Percentiles rank a stretch among this genome's conserved stretches.
Conservation (phyloP, 2,888 invertebrate species). For the Atethmia centrago region DNA sequence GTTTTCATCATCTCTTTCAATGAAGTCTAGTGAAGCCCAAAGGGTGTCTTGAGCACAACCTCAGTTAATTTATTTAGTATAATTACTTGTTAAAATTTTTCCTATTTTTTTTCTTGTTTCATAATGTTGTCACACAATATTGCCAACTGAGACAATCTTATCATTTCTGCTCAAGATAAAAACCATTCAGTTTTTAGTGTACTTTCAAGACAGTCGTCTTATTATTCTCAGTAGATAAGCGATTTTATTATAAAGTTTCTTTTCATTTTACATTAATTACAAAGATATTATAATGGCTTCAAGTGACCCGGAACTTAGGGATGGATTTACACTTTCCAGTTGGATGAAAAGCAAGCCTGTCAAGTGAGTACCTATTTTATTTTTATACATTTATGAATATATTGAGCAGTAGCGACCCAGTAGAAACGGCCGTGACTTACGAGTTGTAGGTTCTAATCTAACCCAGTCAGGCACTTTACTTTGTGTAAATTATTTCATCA, state of each 20-base stretch:
- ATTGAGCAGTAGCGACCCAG: too few relatives aligned
- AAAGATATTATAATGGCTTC: conserved; percentile 81
- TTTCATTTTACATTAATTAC: conserved; percentile 35
- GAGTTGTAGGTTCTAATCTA: too few relatives aligned
- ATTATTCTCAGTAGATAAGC: conserved; percentile 52
- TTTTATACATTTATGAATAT: background rate
- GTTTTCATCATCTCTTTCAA: conserved; percentile 76
- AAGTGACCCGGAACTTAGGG: conserved; percentile 91
- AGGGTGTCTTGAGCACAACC: conserved; percentile 82
- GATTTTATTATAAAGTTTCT: conserved; percentile 25
- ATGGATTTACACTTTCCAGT: conserved; percentile 92
- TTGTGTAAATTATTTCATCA: too few relatives aligned
- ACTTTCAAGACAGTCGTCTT: conserved; percentile 70
- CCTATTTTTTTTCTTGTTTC: conserved; percentile 55
- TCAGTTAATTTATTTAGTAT: conserved; percentile 62
- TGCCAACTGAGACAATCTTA: conserved; percentile 82
- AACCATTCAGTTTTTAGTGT: conserved; percentile 74
- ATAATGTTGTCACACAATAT: conserved; percentile 72
- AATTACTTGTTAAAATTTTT: conserved; percentile 60
- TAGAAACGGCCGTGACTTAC: too few relatives aligned
- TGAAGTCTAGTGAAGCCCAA: conserved; percentile 81
- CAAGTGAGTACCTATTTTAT: conserved; percentile 80
- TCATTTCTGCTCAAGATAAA: conserved; percentile 88
- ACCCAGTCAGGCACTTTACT: too few relatives aligned
- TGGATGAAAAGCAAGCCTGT: conserved; percentile 94